Evolutionary conservation across 2,888 invertebrate genomes (phyloP).

Genomic region (Rotaria magnacalcarata): DNA sequence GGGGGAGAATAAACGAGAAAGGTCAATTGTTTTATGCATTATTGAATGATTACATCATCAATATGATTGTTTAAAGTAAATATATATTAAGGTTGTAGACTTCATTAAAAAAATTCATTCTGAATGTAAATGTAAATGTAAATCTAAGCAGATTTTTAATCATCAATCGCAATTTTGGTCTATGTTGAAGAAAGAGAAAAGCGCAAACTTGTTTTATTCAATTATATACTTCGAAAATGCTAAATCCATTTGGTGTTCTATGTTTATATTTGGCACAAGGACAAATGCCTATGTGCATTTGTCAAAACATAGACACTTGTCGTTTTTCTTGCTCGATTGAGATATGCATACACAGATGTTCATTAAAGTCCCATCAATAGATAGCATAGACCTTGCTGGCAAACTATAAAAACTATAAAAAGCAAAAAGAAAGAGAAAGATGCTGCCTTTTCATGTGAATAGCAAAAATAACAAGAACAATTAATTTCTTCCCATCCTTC

Average conservation of each 20-base stretch:
- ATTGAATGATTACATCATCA: neutral
- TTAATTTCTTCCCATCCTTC: neutral
- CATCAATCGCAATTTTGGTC: neutral
- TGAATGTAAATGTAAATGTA: no score
- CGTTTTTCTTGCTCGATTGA: neutral
- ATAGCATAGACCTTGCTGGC: neutral
- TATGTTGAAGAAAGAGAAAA: neutral
- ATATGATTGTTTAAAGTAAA: neutral
- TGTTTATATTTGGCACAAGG: neutral
- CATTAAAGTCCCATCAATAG: neutral
- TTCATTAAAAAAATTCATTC: neutral
- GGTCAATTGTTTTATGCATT: constrained; percentile 7
- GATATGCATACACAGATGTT: neutral
- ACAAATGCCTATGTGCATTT: neutral
- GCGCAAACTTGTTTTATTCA: neutral
- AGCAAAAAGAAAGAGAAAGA: neutral
- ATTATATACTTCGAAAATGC: neutral
- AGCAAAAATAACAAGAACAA: neutral
- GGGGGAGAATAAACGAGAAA: neutral
- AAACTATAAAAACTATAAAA: neutral
- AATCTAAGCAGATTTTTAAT: neutral
- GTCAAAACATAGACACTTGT: neutral
- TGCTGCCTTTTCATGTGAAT: neutral
- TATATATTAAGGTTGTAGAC: neutral
- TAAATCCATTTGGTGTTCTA: neutral